Evolutionary conservation across 1,140 invertebrate species (phyloP).

Genomic region (Oppia nitens): DNA sequence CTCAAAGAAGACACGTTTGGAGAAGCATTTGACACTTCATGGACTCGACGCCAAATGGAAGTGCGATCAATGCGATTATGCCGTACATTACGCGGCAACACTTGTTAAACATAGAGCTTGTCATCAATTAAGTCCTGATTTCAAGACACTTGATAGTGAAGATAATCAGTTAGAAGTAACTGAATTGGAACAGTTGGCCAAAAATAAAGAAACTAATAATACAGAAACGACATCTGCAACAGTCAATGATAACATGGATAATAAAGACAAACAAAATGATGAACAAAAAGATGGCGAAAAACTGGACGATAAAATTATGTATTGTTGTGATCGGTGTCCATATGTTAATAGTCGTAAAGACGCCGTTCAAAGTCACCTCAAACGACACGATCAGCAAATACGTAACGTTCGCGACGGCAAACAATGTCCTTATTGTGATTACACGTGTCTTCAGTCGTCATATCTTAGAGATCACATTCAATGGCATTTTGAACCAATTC

Average conservation of each 20-base stretch:
- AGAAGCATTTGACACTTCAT: slow-evolving; percentile 61
- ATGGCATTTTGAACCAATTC: slow-evolving; percentile 45
- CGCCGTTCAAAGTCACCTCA: slow-evolving; percentile 51
- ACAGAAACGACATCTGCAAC: not conserved
- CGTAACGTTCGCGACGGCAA: slow-evolving; percentile 36
- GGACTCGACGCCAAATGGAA: slow-evolving; percentile 63
- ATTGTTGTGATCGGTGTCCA: slow-evolving; percentile 53
- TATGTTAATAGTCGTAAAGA: slow-evolving; percentile 54
- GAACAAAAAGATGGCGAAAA: slow-evolving; percentile 12
- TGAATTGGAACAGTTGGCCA: not conserved
- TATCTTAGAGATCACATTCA: slow-evolving; percentile 60
- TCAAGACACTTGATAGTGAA: slow-evolving; percentile 26
- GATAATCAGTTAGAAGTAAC: slow-evolving; percentile 1
- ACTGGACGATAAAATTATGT: slow-evolving; percentile 30
- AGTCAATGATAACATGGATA: slow-evolving; percentile 8
- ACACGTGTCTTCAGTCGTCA: slow-evolving; percentile 54
- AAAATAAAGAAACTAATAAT: not conserved
- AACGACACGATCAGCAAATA: slow-evolving; percentile 37
- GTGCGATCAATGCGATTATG: slow-evolving; percentile 71
- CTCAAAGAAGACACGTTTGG: slow-evolving; percentile 66
- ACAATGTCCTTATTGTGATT: slow-evolving; percentile 64
- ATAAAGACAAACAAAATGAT: slow-evolving; percentile 1
- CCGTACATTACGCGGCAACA: slow-evolving; percentile 66
- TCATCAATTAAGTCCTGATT: slow-evolving; percentile 47
- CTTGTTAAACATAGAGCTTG: slow-evolving; percentile 59